Conservation (phyloP, 2,888 invertebrate species). For the Platerodrilus igneus region DNA sequence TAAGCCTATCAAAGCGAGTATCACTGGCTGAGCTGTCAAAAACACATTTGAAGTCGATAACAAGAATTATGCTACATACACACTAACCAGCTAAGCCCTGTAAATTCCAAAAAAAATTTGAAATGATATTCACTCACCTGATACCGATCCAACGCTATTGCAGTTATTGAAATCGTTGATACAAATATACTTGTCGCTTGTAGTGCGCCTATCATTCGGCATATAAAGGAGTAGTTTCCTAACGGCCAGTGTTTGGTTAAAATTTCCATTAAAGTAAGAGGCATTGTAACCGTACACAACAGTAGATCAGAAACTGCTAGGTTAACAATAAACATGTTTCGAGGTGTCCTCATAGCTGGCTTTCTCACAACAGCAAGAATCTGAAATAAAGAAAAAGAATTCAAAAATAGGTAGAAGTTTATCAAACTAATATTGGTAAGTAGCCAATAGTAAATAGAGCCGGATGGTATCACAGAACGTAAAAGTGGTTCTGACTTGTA, state of each 20-base stretch:
- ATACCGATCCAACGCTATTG: conserved; percentile 81
- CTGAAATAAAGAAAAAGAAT: conserved; percentile 35
- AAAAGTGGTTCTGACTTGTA: too few species aligned
- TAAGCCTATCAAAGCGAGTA: background rate
- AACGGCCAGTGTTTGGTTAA: conserved; percentile 83
- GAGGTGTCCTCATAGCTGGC: conserved; percentile 82
- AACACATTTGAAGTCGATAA: too few species aligned
- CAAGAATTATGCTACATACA: too few species aligned
- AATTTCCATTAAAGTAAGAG: conserved; percentile 82
- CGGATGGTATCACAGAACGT: too few species aligned
- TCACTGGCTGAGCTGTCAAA: too few species aligned
- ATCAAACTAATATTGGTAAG: too few species aligned
- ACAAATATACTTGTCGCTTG: conserved; percentile 91
- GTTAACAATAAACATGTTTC: conserved; percentile 92
- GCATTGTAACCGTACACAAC: conserved; percentile 85
- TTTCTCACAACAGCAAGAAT: conserved; percentile 68
- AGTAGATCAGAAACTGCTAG: conserved; percentile 80
- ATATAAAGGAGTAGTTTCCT: conserved; percentile 70
- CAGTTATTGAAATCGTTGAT: conserved; percentile 89
- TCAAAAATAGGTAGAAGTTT: too few species aligned
- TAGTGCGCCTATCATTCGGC: conserved; percentile 80
- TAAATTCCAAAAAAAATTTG: too few species aligned
- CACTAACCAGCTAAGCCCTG: too few species aligned
- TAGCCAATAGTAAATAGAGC: too few species aligned
- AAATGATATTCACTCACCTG: conserved; percentile 61